These are phyloP conservation scores for Sminthopsis crassicaudata DNA, from an alignment of 2,113 vertebrate genomes.

Conservation along the genomic window DNA sequence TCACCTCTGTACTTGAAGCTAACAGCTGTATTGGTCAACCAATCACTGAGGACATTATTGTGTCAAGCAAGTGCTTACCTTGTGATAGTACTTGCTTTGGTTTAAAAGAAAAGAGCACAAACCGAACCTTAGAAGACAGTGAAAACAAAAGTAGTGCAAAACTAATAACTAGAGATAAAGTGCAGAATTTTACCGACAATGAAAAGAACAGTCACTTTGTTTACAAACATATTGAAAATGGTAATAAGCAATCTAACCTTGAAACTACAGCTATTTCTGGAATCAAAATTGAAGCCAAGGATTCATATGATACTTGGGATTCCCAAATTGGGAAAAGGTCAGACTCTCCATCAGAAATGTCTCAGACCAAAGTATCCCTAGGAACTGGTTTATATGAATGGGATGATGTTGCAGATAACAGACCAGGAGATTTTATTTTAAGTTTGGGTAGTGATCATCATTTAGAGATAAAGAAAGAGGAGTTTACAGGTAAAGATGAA, in stretches of 20 bases:
- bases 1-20: slow-evolving; percentile 84
- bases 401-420: slow-evolving; percentile 84
- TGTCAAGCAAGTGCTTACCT: slow-evolving; percentile 78
- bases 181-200: slow-evolving; percentile 84
- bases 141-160: slow-evolving; percentile 82
- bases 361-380: slow-evolving; percentile 82
- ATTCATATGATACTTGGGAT: slow-evolving; percentile 85
- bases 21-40: slow-evolving; percentile 88
- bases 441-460: slow-evolving; percentile 83
- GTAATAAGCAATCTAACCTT: slow-evolving; percentile 83
- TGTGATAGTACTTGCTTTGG: slow-evolving; percentile 81
- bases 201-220: slow-evolving; percentile 88
- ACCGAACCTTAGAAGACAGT: slow-evolving; percentile 82
- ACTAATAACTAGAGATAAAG: slow-evolving; percentile 83
- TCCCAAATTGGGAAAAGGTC: slow-evolving; percentile 80
- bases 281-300: slow-evolving; percentile 84
- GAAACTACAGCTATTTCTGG: slow-evolving; percentile 79
- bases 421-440: slow-evolving; percentile 83
- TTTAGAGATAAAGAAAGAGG: slow-evolving; percentile 83
- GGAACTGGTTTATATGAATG: slow-evolving; percentile 87
- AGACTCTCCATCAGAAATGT: slow-evolving; percentile 83
- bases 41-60: slow-evolving; percentile 78
- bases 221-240: slow-evolving; percentile 86
- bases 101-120: slow-evolving; percentile 83
- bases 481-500: slow-evolving; percentile 82